Base-by-base conservation (phyloP, 1,140 invertebrate genomes). In the Lycorma delicatula region DNA sequence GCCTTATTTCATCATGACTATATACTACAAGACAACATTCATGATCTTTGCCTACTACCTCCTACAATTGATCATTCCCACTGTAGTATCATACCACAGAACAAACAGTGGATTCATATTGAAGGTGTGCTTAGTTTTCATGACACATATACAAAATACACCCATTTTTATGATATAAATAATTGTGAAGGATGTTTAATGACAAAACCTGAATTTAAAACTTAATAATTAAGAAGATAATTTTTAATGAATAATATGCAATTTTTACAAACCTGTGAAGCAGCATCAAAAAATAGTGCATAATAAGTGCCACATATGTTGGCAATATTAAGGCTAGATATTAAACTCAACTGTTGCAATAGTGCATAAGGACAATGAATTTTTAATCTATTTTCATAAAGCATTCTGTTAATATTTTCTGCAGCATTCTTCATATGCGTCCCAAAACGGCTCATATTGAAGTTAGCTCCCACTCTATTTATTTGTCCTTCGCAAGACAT, bases 401-500 rank as follows among this genome's bases (percentile, higher is more conserved):
- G 9, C 1, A 20, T 22, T 18, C 18, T 44, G 18, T 44, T 5
- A 20, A 44, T 44, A 20, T 18, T 18, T 18, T 3, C n/a, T 5
- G 41, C 41, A 44, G 16, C 11, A 5, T 18, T 44, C 41, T 44
- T 44, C 16, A 44, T 6, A 44, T 20, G 2, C 23, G 5, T 44
- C 18, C 41, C 41, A 18, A 44, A 20, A 44, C 23, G 18, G 18
- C 41, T 22, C 23, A 22, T 20, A 18, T 20, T 3, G 16, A 1
- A 20, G 5, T 44, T 11, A 18, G 18, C 23, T 9, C n/a, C 11
- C 6, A 44, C 23, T 18, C 16, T 44, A 44, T 44, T 44, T 44
- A 44, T 44, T 44, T 44, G 41, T 20, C 23, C 41, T 44, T 44
- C 41, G 23, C 41, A 44, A 44, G 41, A 44, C 18, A 44, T 44